Evolutionary conservation across 2,113 vertebrate genomes (phyloP), one percentile per base, ranked within the genome.

Genomic region (Syngnathoides biaculeatus): DNA sequence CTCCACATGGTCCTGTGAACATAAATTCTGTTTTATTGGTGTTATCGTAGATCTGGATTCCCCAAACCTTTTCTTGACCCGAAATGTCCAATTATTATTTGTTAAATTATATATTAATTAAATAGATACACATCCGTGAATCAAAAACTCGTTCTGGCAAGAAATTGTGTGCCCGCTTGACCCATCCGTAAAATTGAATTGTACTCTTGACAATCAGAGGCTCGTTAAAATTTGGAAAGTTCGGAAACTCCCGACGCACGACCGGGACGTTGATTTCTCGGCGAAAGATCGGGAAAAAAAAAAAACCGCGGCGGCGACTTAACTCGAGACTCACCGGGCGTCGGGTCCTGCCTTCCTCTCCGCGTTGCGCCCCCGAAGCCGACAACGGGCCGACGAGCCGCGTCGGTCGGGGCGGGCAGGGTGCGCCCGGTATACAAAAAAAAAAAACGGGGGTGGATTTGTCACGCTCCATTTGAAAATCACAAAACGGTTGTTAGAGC

Each of bases 371-470:
- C 30, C 66, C 77, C 73, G 40, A 20, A 75, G 40, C 76, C 39
- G 40, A n/a, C 78, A 63, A 30, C 64, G n/a, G 73, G 78, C 76
- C 69, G 24, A 19, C 62, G 35, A 64, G 14, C 43, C 62, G 12
- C 27, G 50, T 59, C 7, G 2, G 24, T 26, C 22, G 27, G 22
- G n/a, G 7, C 13, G 40, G 19, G 20, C 24, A 65, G 55, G 7
- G 11, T 79, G 75, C 71, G 42, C 73, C 71, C 77, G 77, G 27
- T 78, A 69, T 75, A 53, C 71, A 56, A 85, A 87, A 68, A n/a
- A n/a, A n/a, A n/a, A n/a, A n/a, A n/a, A n/a, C n/a, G n/a, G n/a
- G 79, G 82, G 79, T 79, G 73, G 73, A 78, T 75, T 75, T 79
- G 68, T 82, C 64, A 13, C 75, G 66, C 67, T 86, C 79, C 42